Evolutionary conservation across 2,797 vertebrate species (phyloP).

Genomic region (Erethizon dorsatum): DNA sequence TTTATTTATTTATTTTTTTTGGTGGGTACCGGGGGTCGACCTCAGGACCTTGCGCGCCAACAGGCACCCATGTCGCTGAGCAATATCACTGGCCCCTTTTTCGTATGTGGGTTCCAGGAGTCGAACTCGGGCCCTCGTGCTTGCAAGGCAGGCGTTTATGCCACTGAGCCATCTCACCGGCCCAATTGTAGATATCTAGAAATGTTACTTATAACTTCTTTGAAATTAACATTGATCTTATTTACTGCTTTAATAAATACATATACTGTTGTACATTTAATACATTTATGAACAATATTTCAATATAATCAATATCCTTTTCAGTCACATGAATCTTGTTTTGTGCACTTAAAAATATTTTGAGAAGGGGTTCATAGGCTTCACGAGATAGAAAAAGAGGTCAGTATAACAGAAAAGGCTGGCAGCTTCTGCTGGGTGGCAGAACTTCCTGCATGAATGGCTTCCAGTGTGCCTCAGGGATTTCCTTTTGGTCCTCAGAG

Average conservation of each 20-base stretch:
- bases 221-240: constrained; percentile 20
- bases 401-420: neutral
- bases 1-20: too few species aligned
- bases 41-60: too few species aligned
- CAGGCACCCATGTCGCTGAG: too few species aligned
- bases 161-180: too few species aligned
- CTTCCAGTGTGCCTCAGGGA: neutral
- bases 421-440: neutral
- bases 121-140: too few species aligned
- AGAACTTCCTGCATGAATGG: neutral
- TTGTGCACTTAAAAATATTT: constrained; percentile 49
- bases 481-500: neutral
- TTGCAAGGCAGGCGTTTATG: too few species aligned
- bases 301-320: constrained; percentile 18
- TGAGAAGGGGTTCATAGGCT: neutral
- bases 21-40: too few species aligned
- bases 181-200: neutral
- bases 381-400: neutral
- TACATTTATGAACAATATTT: constrained; percentile 4
- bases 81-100: too few species aligned
- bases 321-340: neutral
- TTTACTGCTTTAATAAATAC: neutral
- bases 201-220: neutral
- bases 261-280: neutral
- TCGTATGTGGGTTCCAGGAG: too few species aligned